These are phyloP conservation scores for Astreopora myriophthalma DNA, from an alignment of 64 coral and sea anemone genomes.

Conservation along the genomic window DNA sequence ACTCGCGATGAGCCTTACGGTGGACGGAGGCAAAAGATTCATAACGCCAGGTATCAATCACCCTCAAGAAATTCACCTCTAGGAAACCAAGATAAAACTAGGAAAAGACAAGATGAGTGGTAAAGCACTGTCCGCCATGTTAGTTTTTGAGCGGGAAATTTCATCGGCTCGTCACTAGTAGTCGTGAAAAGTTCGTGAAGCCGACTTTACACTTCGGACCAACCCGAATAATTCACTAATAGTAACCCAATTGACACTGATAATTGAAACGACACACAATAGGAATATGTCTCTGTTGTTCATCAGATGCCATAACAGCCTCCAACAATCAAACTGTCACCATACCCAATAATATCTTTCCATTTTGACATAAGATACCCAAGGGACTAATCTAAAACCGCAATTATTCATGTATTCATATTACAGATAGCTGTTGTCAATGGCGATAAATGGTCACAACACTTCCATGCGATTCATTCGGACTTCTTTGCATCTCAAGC, in stretches of 20 bases:
- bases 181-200: too few relatives aligned
- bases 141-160: slow-evolving; percentile 59
- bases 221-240: background rate
- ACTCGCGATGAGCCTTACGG: slow-evolving; percentile 81
- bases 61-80: background rate
- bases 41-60: background rate
- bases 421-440: slow-evolving; percentile 27
- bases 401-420: slow-evolving; percentile 35
- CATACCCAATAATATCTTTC: background rate
- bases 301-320: background rate
- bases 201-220: too few relatives aligned
- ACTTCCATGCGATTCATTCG: background rate
- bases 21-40: slow-evolving; percentile 78
- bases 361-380: slow-evolving; percentile 11
- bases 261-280: background rate
- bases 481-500: too few relatives aligned
- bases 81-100: too few relatives aligned
- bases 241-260: background rate
- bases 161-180: too few relatives aligned
- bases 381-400: background rate
- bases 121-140: background rate
- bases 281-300: background rate
- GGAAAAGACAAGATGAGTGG: too few relatives aligned
- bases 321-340: background rate
- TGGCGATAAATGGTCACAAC: slow-evolving; percentile 24